Conservation (phyloP, 2,888 invertebrate genomes). For the Heliothis peltigera region DNA sequence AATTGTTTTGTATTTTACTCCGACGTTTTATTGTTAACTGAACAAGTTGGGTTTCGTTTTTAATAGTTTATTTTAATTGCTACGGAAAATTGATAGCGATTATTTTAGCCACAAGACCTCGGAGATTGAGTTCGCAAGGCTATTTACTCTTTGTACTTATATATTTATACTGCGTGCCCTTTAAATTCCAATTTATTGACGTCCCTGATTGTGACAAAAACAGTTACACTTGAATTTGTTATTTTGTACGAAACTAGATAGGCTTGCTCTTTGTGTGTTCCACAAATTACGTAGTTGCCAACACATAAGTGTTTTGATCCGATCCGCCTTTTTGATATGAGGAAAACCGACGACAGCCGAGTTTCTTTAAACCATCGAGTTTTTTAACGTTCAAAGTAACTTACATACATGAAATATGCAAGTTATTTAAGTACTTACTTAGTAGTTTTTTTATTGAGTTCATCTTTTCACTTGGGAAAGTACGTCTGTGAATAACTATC, state of each 20-base stretch:
- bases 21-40: conserved; percentile 9
- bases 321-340: conserved; percentile 37
- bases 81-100: background rate
- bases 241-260: conserved; percentile 41
- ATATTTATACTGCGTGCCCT: conserved; percentile 1
- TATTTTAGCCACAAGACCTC: background rate
- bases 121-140: conserved; percentile 15
- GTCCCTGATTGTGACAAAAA: conserved; percentile 23
- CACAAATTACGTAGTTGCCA: conserved; percentile 33
- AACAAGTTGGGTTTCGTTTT: background rate
- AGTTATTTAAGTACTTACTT: conserved; percentile 25
- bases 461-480: conserved; percentile 26
- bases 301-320: conserved; percentile 43
- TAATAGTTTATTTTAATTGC: background rate
- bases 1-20: conserved; percentile 39
- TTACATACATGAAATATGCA: conserved; percentile 35
- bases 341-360: conserved; percentile 27
- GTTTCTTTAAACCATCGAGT: conserved; percentile 42
- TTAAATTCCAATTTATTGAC: conserved; percentile 24
- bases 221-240: conserved; percentile 30
- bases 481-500: conserved; percentile 11
- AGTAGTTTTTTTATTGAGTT: conserved; percentile 33
- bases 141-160: conserved; percentile 14
- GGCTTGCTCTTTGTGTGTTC: conserved; percentile 30
- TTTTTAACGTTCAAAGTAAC: conserved; percentile 34